A percentile compares a stretch with the other conserved stretches of the same genome.
phyloP scores from a whole-genome alignment of 2,113 vertebrate genomes.

The Scartelaos histophorus region DNA sequence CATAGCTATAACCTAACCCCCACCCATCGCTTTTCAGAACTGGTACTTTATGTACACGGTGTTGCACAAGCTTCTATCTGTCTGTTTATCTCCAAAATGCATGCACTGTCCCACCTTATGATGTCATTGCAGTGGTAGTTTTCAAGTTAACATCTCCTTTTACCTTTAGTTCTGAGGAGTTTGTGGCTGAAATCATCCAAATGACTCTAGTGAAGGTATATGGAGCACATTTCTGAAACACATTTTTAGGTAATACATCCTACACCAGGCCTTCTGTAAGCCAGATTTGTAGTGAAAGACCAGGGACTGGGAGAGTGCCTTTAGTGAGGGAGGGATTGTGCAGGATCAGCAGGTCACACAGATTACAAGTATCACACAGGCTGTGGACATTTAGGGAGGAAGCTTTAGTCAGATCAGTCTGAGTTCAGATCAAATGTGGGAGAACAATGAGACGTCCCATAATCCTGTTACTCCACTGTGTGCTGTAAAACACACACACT shows the following conservation, averaged over 20 bases:
- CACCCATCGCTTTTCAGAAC: no score
- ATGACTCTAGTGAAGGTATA: no score
- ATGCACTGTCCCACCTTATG: no score
- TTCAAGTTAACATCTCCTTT: no score
- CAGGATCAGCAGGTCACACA: conserved; percentile 45
- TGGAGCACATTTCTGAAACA: no score
- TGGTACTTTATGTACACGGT: no score
- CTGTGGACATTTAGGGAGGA: conserved; percentile 48
- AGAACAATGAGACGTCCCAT: neutral
- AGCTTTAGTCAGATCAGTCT: conserved; percentile 34
- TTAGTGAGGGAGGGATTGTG: conserved; percentile 36
- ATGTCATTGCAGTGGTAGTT: no score
- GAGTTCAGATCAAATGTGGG: neutral
- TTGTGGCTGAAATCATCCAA: no score
- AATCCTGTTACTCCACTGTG: neutral
- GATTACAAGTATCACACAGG: conserved; percentile 49
- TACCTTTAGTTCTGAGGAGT: no score
- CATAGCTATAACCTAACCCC: no score
- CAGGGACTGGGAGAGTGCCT: conserved; percentile 12
- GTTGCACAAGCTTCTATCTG: no score
- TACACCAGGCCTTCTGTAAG: neutral
- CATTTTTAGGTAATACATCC: neutral
- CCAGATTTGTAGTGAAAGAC: neutral
- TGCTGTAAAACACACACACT: neutral
- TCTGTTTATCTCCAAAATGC: no score